Conservation (phyloP, 2,113 vertebrate species). For the Lipophrys pholis region DNA sequence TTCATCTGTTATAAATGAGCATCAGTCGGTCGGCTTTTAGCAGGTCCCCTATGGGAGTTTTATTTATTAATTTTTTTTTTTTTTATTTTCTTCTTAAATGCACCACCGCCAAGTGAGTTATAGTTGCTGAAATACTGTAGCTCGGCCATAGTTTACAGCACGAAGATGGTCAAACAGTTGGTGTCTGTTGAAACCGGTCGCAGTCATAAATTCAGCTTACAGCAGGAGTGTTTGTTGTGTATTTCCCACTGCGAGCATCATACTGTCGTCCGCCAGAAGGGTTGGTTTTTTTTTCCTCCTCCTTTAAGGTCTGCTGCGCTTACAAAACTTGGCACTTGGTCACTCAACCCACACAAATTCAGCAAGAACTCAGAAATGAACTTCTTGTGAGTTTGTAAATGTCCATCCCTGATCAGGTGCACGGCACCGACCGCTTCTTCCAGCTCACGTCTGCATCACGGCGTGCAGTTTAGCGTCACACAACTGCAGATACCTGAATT, state of each 20-base stretch:
- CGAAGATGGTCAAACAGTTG: not conserved
- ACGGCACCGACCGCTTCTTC: no score
- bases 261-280: constrained; percentile 21
- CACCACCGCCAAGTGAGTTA: constrained; percentile 40
- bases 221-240: constrained; percentile 20
- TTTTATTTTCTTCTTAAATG: constrained; percentile 10
- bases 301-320: not conserved
- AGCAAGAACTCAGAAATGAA: not conserved
- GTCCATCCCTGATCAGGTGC: not conserved
- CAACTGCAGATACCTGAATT: no score
- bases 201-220: constrained; percentile 1
- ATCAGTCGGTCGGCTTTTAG: constrained; percentile 27
- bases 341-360: not conserved
- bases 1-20: constrained; percentile 27
- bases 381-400: not conserved
- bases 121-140: constrained; percentile 52
- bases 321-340: constrained; percentile 6
- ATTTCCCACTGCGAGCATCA: constrained; percentile 30
- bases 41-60: constrained; percentile 20
- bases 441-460: no score
- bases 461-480: no score
- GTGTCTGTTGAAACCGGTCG: not conserved
- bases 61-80: no score
- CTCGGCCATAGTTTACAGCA: constrained; percentile 44
- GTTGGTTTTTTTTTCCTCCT: not conserved